Base-by-base conservation (phyloP, 2,797 vertebrate genomes). In the Sebastiscus albofasciatus region DNA sequence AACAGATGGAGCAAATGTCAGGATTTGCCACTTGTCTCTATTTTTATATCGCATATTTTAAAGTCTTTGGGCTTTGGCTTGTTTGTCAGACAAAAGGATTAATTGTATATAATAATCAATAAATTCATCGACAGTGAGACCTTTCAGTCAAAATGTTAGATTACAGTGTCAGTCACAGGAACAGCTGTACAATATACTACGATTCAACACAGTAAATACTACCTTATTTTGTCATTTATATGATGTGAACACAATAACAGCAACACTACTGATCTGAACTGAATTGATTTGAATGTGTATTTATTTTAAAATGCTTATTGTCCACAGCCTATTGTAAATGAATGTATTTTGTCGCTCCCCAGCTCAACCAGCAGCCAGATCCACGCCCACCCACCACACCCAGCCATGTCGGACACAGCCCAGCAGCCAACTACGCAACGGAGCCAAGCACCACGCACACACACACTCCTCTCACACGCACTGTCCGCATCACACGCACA, bases 301-400 rank as follows among this genome's bases (percentile, higher is more conserved):
- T 16, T 5, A 60, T 64, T 42, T 54, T 11, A 54, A 46, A n/a
- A 9, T 69, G 12, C 3, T 72, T 9, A 33, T 67, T 24, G 16
- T 77, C 20, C 22, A 49, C 7, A 22, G 39, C 20, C 9, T 74
- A 5, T 65, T 70, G 26, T 83, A 72, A 81, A 62, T 75, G 0
- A 55, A 26, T 82, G 10, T 72, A 3, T 72, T 75, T 72, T 90
- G 59, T 85, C 59, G 29, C 20, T 81, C 58, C 16, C 5, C 92
- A 99, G 98, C 96, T 94, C 98, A 98, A 92, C 98, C 98, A 71
- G 95, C 96, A 89, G 95, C 96, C 81, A 92, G 92, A 66, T 90
- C 93, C 22, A 87, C 94, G 0, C 91, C 94, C 39, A 58, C 89
- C 76, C 89, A 91, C 60, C 90, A 87, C 72, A 83, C 85, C 10